phyloP scores from a whole-genome alignment of 2,797 vertebrate species.

The Coracias cyanogaster region DNA sequence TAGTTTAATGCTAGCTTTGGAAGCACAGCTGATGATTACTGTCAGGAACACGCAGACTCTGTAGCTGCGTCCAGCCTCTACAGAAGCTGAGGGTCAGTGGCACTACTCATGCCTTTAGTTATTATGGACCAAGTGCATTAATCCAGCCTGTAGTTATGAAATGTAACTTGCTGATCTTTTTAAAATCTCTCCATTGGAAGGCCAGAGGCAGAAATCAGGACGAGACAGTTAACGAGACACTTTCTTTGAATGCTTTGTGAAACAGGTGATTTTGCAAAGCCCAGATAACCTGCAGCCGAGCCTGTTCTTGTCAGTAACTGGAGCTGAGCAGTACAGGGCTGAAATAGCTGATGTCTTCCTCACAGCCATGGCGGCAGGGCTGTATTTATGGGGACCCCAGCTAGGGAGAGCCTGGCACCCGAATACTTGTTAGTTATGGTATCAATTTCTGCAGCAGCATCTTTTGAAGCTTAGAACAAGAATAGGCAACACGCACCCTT shows the following conservation, averaged over 20 bases:
- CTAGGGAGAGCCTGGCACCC: not conserved
- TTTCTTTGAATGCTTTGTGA: not conserved
- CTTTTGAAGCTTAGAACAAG: not conserved
- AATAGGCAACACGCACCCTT: not conserved
- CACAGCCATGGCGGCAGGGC: not conserved
- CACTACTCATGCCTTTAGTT: not conserved
- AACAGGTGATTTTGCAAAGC: not conserved
- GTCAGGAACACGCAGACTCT: not conserved
- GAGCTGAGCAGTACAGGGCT: not conserved
- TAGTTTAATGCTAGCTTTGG: not conserved
- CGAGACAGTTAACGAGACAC: fast-evolving
- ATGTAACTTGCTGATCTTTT: not conserved
- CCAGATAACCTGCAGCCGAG: not conserved
- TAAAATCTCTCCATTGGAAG: not conserved
- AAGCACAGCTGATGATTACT: not conserved
- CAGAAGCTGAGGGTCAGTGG: not conserved
- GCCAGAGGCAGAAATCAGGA: not conserved
- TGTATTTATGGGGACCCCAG: not conserved
- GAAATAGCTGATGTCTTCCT: not conserved
- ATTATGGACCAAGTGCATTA: not conserved
- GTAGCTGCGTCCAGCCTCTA: not conserved
- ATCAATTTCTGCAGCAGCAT: constrained; percentile 11
- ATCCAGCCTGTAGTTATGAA: not conserved
- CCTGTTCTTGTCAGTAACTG: not conserved
- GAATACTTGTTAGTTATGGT: not conserved